Conservation (phyloP, 2,113 vertebrate genomes). For the Petrocephalus zakoni region DNA sequence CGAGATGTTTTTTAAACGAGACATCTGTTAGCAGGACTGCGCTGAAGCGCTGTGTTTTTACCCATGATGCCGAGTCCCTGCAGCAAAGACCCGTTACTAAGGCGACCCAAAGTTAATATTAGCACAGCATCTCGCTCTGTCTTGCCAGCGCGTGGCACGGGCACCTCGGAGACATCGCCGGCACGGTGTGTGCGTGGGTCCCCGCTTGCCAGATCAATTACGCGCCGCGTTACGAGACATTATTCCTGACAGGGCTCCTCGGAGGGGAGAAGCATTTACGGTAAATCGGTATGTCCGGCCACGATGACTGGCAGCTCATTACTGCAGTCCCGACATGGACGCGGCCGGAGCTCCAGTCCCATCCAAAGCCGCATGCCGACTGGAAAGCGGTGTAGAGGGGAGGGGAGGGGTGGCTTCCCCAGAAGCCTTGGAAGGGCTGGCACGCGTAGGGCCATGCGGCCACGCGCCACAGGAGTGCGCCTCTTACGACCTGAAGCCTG, state of each 20-base stretch:
- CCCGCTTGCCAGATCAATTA: conserved; percentile 13
- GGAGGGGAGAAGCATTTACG: neutral
- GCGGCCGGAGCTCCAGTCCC: conserved; percentile 15
- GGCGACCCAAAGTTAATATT: neutral
- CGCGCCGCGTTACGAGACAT: neutral
- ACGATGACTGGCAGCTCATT: conserved; percentile 37
- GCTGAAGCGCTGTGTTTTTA: neutral
- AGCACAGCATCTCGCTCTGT: neutral
- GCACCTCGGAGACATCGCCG: neutral
- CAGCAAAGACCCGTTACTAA: neutral
- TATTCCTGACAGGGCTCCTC: conserved; percentile 10
- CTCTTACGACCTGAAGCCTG: neutral
- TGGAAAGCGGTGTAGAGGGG: neutral
- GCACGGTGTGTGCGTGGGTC: neutral
- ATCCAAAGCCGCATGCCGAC: neutral
- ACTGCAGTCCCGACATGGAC: conserved; percentile 28
- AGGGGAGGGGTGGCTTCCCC: neutral
- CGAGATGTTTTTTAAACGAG: neutral
- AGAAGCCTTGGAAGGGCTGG: neutral
- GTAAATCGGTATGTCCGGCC: conserved; percentile 13
- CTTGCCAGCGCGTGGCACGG: neutral
- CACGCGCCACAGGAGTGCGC: neutral
- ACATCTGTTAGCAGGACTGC: neutral
- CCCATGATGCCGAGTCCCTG: neutral
- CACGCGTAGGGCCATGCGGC: neutral